These are phyloP conservation scores for Cheilosia pagana DNA, from an alignment of 2,888 invertebrate genomes.

Conservation along the genomic window DNA sequence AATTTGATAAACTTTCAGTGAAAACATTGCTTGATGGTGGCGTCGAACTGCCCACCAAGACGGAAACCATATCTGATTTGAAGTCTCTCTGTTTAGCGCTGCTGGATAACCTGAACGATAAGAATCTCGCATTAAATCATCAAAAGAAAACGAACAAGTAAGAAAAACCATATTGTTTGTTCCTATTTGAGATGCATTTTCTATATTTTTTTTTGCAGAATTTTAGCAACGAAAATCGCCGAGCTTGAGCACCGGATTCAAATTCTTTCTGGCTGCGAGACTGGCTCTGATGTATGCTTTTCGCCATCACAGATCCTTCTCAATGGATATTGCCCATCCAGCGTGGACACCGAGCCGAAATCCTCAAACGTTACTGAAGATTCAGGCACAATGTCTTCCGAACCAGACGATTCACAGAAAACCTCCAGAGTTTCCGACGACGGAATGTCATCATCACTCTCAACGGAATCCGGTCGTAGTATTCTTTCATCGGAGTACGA, in stretches of 20 bases:
- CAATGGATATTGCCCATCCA: slow-evolving; percentile 85
- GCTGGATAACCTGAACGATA: slow-evolving; percentile 93
- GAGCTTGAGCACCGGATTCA: slow-evolving; percentile 92
- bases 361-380: slow-evolving; percentile 83
- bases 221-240: slow-evolving; percentile 91
- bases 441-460: slow-evolving; percentile 80
- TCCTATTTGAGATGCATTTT: slow-evolving; percentile 53
- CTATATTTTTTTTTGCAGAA: slow-evolving; percentile 84
- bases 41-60: slow-evolving; percentile 85
- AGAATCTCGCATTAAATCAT: slow-evolving; percentile 92
- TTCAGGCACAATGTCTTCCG: slow-evolving; percentile 79
- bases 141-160: slow-evolving; percentile 94
- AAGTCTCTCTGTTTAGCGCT: slow-evolving; percentile 91
- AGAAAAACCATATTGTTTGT: slow-evolving; percentile 66
- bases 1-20: slow-evolving; percentile 84
- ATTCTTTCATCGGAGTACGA: slow-evolving; percentile 82
- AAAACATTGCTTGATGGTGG: slow-evolving; percentile 89
- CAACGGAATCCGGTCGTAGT: slow-evolving; percentile 82
- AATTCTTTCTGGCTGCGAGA: slow-evolving; percentile 84
- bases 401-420: slow-evolving; percentile 79
- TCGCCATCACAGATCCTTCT: slow-evolving; percentile 87
- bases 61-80: slow-evolving; percentile 89
- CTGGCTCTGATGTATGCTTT: slow-evolving; percentile 76
- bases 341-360: slow-evolving; percentile 83
- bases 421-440: slow-evolving; percentile 79